Evolutionary conservation across 2,113 vertebrate genomes (phyloP).

Genomic region (Tetrao urogallus): DNA sequence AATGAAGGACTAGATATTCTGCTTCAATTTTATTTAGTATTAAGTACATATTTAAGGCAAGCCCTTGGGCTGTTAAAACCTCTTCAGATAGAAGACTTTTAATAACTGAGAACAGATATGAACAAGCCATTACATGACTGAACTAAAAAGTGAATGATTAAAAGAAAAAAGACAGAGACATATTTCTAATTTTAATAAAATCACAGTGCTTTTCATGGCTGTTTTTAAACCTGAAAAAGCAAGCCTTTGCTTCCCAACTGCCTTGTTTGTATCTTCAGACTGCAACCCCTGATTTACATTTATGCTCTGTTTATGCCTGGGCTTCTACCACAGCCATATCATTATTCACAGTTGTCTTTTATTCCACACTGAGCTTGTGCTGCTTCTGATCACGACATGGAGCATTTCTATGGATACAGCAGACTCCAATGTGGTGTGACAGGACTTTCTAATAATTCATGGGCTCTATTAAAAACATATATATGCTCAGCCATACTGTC

Average conservation of each 20-base stretch:
- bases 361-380: neutral
- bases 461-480: neutral
- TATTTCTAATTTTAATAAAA: neutral
- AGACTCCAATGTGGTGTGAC: neutral
- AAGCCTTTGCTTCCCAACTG: neutral
- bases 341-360: neutral
- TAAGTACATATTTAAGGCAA: conserved; percentile 28
- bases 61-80: neutral
- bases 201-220: neutral
- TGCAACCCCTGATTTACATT: neutral
- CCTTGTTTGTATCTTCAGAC: neutral
- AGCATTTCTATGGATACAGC: neutral
- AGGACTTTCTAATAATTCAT: neutral
- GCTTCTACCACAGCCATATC: neutral
- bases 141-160: conserved; percentile 20
- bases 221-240: neutral
- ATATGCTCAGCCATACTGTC: neutral
- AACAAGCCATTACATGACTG: neutral
- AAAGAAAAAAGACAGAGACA: neutral
- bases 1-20: neutral
- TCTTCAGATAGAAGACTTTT: neutral
- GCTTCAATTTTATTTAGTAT: conserved; percentile 48
- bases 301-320: neutral
- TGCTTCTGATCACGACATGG: neutral
- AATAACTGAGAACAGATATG: conserved; percentile 4